These are phyloP conservation scores for Troglohyphantes excavatus DNA, from an alignment of 2,888 invertebrate genomes.

Conservation along the genomic window DNA sequence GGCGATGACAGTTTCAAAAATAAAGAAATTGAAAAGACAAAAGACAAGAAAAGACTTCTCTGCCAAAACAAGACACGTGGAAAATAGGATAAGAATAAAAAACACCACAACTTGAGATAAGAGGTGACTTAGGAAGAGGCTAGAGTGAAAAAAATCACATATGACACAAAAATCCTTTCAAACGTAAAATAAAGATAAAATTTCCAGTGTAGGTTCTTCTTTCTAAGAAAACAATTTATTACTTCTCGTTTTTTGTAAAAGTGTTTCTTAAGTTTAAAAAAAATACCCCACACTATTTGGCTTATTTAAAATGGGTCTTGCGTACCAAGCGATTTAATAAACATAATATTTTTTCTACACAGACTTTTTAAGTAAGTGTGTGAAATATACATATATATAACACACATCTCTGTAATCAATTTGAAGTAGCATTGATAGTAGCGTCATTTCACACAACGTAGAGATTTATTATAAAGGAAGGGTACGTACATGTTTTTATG, in stretches of 20 bases:
- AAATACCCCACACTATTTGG: neutral
- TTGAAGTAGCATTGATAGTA: no score
- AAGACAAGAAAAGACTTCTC: constrained; percentile 17
- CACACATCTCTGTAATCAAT: no score
- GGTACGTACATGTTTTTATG: no score
- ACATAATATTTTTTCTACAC: neutral
- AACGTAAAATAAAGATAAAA: constrained; percentile 35
- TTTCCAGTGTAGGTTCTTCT: neutral
- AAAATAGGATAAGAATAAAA: constrained; percentile 36
- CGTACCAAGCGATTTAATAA: neutral
- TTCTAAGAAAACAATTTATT: constrained; percentile 25
- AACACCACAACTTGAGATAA: constrained; percentile 19
- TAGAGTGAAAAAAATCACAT: constrained; percentile 15
- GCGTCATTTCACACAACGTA: no score
- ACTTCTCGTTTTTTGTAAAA: neutral
- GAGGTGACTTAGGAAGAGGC: constrained; percentile 15
- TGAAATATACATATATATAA: no score
- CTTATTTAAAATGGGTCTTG: constrained; percentile 4
- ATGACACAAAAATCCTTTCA: constrained; percentile 57
- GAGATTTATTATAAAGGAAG: no score
- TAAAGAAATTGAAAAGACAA: constrained; percentile 29
- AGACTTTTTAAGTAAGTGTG: no score
- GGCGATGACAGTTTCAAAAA: constrained; percentile 7
- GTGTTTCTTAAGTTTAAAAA: neutral
- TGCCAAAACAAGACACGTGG: constrained; percentile 35